phyloP scores from a whole-genome alignment of 2,797 vertebrate species.

The Trachops cirrhosus region DNA sequence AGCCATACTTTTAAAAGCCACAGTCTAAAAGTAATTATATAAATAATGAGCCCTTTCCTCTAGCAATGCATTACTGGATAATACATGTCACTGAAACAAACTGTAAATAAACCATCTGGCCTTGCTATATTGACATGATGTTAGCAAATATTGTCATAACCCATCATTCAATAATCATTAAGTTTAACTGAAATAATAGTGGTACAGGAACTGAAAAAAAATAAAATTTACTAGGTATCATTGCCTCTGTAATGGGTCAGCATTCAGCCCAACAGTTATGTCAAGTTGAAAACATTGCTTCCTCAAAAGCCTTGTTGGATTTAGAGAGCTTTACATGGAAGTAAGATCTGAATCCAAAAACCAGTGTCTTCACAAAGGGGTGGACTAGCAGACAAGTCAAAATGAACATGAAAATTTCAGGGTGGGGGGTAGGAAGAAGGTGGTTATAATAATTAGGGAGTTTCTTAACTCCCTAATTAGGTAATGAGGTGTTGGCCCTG shows the following conservation, averaged over 20 bases:
- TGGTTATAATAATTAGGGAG: background rate
- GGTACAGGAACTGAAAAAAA: background rate
- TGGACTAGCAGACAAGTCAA: background rate
- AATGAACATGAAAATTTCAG: background rate
- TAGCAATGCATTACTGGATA: slow-evolving; percentile 2
- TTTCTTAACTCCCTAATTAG: background rate
- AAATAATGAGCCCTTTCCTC: background rate
- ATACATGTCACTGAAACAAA: background rate
- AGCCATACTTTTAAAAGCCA: slow-evolving; percentile 45
- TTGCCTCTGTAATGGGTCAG: background rate
- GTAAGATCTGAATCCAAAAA: background rate
- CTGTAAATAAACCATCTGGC: slow-evolving; percentile 33
- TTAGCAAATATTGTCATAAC: slow-evolving; percentile 58
- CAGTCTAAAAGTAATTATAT: slow-evolving; percentile 41
- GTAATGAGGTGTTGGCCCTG: background rate
- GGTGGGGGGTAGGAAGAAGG: background rate
- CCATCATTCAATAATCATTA: slow-evolving; percentile 50
- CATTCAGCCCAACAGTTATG: background rate
- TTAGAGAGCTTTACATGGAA: slow-evolving; percentile 27
- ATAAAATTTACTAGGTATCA: background rate
- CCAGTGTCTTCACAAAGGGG: background rate
- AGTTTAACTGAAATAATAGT: slow-evolving; percentile 32
- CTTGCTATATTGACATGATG: slow-evolving; percentile 59
- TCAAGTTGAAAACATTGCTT: background rate
- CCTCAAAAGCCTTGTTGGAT: background rate